A percentile compares a stretch with the other conserved stretches of the same genome.
These are phyloP conservation scores for Rotaria macrura DNA, from an alignment of 2,888 invertebrate species.

Conservation along the genomic window DNA sequence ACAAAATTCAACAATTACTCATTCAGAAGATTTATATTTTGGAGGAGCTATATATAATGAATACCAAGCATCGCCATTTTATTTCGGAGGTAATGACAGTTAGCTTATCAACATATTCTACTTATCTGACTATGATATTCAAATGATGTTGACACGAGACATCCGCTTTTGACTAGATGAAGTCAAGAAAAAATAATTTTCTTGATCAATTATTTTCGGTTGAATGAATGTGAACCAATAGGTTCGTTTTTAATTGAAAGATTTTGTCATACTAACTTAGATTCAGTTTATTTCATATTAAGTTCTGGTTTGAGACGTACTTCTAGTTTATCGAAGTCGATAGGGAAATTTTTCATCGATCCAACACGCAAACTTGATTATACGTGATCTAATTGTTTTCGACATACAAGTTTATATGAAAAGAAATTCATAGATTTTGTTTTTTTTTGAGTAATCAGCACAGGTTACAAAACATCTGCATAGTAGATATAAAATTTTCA, in stretches of 20 bases:
- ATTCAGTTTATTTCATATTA: neutral
- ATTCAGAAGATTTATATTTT: constrained; percentile 14
- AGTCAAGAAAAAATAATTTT: neutral
- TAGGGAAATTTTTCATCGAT: too few relatives aligned
- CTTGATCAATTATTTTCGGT: neutral
- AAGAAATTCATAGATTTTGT: too few relatives aligned
- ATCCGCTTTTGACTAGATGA: neutral
- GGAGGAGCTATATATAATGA: neutral
- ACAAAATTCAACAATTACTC: neutral
- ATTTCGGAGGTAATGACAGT: neutral
- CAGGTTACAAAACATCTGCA: too few relatives aligned
- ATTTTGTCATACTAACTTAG: neutral
- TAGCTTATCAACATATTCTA: neutral
- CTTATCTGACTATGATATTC: neutral
- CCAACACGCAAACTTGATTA: too few relatives aligned
- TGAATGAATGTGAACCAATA: neutral
- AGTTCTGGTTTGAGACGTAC: neutral
- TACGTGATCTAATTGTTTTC: too few relatives aligned
- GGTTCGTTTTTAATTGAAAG: neutral
- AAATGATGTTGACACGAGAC: neutral
- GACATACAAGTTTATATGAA: too few relatives aligned
- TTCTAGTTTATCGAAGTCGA: too few relatives aligned
- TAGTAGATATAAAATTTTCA: too few relatives aligned
- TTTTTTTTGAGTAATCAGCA: too few relatives aligned
- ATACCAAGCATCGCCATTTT: constrained; percentile 1